Evolutionary conservation across 1,140 invertebrate species (phyloP), one percentile per base, ranked within the genome.

Genomic region (Hylaeus anthracinus): DNA sequence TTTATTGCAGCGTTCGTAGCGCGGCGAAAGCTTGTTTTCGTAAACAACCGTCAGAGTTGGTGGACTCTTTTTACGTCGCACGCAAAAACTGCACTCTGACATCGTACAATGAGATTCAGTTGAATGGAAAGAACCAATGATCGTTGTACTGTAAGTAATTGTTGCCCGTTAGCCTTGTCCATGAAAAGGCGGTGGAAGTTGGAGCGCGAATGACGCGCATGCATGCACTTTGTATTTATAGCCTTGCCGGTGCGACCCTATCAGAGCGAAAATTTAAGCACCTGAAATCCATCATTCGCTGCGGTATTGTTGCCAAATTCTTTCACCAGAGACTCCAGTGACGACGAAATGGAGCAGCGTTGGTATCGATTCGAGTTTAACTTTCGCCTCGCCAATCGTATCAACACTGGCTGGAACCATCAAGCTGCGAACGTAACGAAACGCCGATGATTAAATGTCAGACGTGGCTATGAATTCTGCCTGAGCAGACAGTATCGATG

Each of bases 171-270:
- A 79, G 77, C 77, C 77, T 79, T 79, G 77, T 79, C 77, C 77
- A 79, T 79, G 77, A 79, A 79, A 79, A 79, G 77, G 71, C 73
- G 71, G 70, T 73, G 77, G 61, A 72, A 79, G 77, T 73, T 79
- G 77, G 77, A 79, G 77, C 69, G 76, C 77, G 61, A 79, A 79
- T 79, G 65, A 79, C 63, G 77, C 70, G 77, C 77, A 58, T 73
- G 61, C 71, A 79, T 79, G 77, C 77, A 79, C 58, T 73, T 73
- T 65, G 77, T 79, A 79, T 79, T 79, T 79, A 79, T 79, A 79
- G 77, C 37, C 6, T 12, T 39, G 3, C 64, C 43, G 64, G 41
- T 12, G 41, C 51, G 60, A 51, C 41, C 77, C 66, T 72, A 79
- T 56, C 61, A 63, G 37, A 56, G 77, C 26, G 70, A 73, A 72